Evolutionary conservation across 2,113 vertebrate species (phyloP).

Genomic region (Pachypanchax playfairii): DNA sequence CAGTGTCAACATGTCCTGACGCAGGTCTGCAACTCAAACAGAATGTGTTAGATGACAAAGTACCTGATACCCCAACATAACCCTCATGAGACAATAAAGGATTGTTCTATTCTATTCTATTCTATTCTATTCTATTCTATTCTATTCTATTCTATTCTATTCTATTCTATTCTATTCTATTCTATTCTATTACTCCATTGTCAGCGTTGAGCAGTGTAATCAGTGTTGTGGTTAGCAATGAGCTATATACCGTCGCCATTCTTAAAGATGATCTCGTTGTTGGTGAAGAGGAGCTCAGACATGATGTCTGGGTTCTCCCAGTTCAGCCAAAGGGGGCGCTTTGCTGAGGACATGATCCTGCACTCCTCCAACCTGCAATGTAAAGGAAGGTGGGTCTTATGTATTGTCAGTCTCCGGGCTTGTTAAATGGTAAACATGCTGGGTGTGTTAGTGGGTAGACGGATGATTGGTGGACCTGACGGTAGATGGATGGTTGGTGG

Average conservation of each 20-base stretch:
- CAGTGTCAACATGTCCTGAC: conserved; percentile 96
- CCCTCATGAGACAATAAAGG: too few species aligned
- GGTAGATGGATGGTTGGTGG: not conserved
- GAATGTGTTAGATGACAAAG: too few species aligned
- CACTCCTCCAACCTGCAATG: conserved; percentile 91
- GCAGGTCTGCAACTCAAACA: conserved; percentile 82
- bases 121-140: too few species aligned
- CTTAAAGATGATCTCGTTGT: conserved; percentile 98
- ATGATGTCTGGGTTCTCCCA: conserved; percentile 98
- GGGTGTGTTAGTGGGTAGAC: too few species aligned
- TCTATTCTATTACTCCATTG: too few species aligned
- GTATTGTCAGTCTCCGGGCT: too few species aligned
- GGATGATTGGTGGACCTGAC: too few species aligned
- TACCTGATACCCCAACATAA: too few species aligned
- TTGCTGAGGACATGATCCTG: conserved; percentile 97
- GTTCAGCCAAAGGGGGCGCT: conserved; percentile 94
- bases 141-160: too few species aligned
- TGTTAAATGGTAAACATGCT: not conserved
- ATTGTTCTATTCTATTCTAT: too few species aligned
- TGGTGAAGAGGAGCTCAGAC: conserved; percentile 96
- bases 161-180: too few species aligned
- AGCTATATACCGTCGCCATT: conserved; percentile 89
- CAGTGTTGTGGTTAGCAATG: accelerated
- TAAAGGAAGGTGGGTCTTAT: too few species aligned
- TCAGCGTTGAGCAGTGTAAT: not conserved